Evolutionary conservation across 2,797 vertebrate genomes (phyloP).

Genomic region (Nothura maculosa): DNA sequence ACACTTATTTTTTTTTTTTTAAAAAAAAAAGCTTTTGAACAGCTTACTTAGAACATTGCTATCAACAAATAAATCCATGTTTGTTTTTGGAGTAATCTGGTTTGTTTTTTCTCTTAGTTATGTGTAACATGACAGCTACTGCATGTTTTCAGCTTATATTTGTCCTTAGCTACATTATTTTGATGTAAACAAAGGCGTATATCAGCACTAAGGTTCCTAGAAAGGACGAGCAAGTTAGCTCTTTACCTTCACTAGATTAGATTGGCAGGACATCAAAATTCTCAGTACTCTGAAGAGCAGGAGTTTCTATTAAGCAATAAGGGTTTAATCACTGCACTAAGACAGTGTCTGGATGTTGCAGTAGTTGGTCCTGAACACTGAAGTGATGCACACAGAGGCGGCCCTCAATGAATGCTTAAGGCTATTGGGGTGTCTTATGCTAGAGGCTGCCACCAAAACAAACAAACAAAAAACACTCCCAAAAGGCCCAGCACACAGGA

Average conservation of each 20-base stretch:
- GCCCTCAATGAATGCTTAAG: not conserved
- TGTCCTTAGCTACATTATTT: not conserved
- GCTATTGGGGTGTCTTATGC: not conserved
- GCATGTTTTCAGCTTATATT: not conserved
- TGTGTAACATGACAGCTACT: not conserved
- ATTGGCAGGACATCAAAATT: not conserved
- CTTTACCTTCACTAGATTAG: not conserved
- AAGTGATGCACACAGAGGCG: not conserved
- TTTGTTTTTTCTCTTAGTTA: not conserved
- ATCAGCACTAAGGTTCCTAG: not conserved
- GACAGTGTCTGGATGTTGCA: not conserved
- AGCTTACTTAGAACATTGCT: not conserved
- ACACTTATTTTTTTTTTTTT: constrained; percentile 6
- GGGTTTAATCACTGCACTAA: not conserved
- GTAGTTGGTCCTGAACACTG: not conserved
- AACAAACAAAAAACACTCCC: not conserved
- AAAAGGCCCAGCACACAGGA: no score
- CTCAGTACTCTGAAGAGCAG: not conserved
- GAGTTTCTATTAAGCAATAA: not conserved
- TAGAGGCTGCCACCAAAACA: not conserved
- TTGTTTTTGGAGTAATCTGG: not conserved
- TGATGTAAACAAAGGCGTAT: not conserved
- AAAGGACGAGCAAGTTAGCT: not conserved
- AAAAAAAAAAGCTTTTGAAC: not conserved
- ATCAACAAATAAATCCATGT: not conserved